Evolutionary conservation across 2,113 vertebrate species (phyloP), one percentile per base, ranked within the genome.

Genomic region (Nesoenas mayeri): DNA sequence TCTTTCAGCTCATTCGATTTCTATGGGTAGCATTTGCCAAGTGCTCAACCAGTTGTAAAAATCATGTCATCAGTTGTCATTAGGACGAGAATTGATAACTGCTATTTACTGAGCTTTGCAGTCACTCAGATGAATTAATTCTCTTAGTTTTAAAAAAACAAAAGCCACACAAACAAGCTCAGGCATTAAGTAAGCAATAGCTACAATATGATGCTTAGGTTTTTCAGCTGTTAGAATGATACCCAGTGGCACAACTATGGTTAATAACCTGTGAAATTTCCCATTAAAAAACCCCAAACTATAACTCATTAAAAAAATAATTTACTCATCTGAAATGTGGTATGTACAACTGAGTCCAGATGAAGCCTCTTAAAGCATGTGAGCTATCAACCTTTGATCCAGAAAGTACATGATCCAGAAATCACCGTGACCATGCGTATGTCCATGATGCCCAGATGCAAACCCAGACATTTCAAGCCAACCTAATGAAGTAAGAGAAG

Each of bases 61-160:
- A 93, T 95, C 94, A 94, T 95, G 95, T 96, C 95, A 96, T 96
- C 85, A 62, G 95, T 79, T 97, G 95, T 96, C 94, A 93, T 97
- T 93, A 93, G 87, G 87, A 91, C 85, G 67, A 95, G 74, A 94
- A 96, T 85, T 95, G 96, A 93, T 96, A 96, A 93, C 82, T 88
- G 38, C 42, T 84, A 84, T 85, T 96, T 94, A 71, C 84, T 69
- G 69, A 93, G 82, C 56, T 64, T 74, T 84, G 79, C 77, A 92
- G 88, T 81, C 92, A 91, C 48, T 93, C 79, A 94, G n/a, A 90
- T 47, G 29, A 91, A 93, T 93, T 79, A 4, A 73, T 71, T 83
- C 71, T 82, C 51, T 84, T 67, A 66, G 58, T 53, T 77, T 8
- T 62, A 88, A 83, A 77, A 65, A 42, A 47, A 19, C 42, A 83